phyloP scores from a whole-genome alignment of 2,888 invertebrate species.

The Pycnomerus fuliginosus region DNA sequence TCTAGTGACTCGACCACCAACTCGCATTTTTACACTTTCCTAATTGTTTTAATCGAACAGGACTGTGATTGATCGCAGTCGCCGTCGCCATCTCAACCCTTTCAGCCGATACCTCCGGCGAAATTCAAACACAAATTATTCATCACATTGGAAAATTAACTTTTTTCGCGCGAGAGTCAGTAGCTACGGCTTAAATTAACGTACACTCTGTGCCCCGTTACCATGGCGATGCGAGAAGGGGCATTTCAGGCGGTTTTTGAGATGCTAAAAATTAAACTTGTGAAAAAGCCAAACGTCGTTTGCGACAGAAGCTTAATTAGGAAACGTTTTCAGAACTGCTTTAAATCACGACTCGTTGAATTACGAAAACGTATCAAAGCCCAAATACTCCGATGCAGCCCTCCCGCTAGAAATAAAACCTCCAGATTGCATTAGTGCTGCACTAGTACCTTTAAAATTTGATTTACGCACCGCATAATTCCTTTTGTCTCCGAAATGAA shows the following conservation, averaged over 20 bases:
- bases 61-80: no score
- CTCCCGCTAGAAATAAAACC: no score
- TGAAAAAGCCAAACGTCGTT: slow-evolving; percentile 54
- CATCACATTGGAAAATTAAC: slow-evolving; percentile 51
- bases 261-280: slow-evolving; percentile 52
- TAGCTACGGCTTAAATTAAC: slow-evolving; percentile 40
- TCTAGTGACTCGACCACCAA: slow-evolving; percentile 9
- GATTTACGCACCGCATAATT: no score
- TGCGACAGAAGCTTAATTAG: slow-evolving; percentile 57
- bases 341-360: slow-evolving; percentile 51
- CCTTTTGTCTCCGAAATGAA: no score
- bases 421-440: no score
- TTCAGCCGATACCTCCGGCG: slow-evolving; percentile 41
- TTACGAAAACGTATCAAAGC: slow-evolving; percentile 32
- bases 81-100: slow-evolving; percentile 32
- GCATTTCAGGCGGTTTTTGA: slow-evolving; percentile 43
- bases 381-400: no score
- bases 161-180: slow-evolving; percentile 41
- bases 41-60: neutral
- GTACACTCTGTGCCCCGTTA: slow-evolving; percentile 30
- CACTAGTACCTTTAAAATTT: no score
- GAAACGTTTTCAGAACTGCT: slow-evolving; percentile 53
- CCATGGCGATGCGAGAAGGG: slow-evolving; percentile 39
- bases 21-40: neutral
- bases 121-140: slow-evolving; percentile 47